phyloP scores from a whole-genome alignment of 2,797 vertebrate species.

The Mormyrus proboscirostris region DNA sequence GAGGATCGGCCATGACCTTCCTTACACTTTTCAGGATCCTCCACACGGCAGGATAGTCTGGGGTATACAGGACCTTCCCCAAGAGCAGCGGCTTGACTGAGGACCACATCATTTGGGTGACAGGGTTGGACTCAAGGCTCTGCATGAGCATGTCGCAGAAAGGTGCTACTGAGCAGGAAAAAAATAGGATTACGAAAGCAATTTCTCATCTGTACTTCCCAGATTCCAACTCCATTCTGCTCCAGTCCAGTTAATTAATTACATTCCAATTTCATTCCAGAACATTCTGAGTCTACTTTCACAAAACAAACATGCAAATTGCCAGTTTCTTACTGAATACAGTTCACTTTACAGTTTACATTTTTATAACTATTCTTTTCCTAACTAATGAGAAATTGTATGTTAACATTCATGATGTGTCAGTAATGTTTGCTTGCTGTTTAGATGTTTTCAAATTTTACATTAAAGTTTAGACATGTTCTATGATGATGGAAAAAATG shows the following conservation, averaged over 20 bases:
- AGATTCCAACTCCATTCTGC: not conserved
- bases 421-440: not conserved
- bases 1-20: not conserved
- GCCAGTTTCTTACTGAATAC: not conserved
- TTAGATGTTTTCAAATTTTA: not conserved
- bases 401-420: not conserved
- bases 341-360: not conserved
- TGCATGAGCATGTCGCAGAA: conserved; percentile 90
- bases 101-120: conserved; percentile 89
- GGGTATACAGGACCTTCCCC: conserved; percentile 91
- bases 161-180: conserved; percentile 65
- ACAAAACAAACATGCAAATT: not conserved
- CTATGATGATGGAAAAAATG: not conserved
- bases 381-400: not conserved
- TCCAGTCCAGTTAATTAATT: not conserved
- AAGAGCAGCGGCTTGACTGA: conserved; percentile 89
- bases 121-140: conserved; percentile 85
- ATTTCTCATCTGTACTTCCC: not conserved
- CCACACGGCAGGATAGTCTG: conserved; percentile 74
- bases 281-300: not conserved
- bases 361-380: not conserved
- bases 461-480: not conserved
- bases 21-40: conserved; percentile 89
- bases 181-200: not conserved
- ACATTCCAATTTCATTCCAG: not conserved